Evolutionary conservation across 2,888 invertebrate genomes (phyloP).

Genomic region (Kryphioiulus occultus): DNA sequence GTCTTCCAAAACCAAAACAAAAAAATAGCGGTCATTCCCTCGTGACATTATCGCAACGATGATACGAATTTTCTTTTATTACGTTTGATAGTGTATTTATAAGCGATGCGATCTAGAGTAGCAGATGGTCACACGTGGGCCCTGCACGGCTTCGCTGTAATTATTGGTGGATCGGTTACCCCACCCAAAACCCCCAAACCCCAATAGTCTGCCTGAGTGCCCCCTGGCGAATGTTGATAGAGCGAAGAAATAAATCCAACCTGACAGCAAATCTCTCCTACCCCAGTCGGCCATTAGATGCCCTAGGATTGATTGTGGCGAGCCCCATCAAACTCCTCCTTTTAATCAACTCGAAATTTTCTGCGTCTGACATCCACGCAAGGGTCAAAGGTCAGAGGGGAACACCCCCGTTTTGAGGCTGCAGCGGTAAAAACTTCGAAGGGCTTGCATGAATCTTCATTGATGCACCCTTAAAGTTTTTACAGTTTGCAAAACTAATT

Average conservation of each 20-base stretch:
- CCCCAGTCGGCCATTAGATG: background rate
- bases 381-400: too few species aligned
- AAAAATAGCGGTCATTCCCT: background rate
- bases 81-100: background rate
- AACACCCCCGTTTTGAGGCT: too few species aligned
- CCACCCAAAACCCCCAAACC: background rate
- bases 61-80: background rate
- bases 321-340: background rate
- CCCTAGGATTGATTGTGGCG: slow-evolving; percentile 17
- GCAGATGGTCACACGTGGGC: background rate
- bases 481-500: too few species aligned
- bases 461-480: too few species aligned
- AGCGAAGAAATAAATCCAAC: background rate
- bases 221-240: slow-evolving; percentile 9
- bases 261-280: background rate
- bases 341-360: background rate
- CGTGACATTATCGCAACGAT: background rate
- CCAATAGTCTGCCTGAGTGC: background rate
- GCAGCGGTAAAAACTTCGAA: too few species aligned
- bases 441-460: too few species aligned
- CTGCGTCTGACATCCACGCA: too few species aligned
- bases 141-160: background rate
- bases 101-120: background rate
- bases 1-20: too few species aligned
- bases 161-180: background rate